Conservation (phyloP, 2,797 vertebrate genomes). For the Sparus aurata region DNA sequence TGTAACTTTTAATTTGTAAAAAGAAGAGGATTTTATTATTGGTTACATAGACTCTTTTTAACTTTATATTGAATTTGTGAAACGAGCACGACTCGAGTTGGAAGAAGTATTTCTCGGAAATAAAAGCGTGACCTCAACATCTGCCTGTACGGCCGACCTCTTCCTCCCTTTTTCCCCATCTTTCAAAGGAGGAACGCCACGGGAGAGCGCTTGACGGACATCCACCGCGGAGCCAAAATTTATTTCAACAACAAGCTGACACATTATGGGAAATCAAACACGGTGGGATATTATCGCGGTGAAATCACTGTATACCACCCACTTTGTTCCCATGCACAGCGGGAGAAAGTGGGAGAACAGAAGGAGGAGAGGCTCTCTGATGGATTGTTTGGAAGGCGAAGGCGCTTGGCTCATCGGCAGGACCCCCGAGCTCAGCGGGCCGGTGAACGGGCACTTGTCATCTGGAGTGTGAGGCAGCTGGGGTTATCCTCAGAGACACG, state of each 20-base stretch:
- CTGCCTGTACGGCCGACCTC: slow-evolving; percentile 29
- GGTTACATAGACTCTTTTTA: not conserved
- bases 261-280: slow-evolving; percentile 82
- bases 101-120: slow-evolving; percentile 39
- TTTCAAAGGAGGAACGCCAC: slow-evolving; percentile 49
- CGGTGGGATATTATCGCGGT: slow-evolving; percentile 71
- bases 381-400: slow-evolving; percentile 55
- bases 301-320: slow-evolving; percentile 80
- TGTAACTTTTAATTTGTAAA: not conserved
- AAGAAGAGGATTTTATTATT: not conserved
- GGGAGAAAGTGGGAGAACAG: slow-evolving; percentile 46
- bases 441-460: slow-evolving; percentile 81
- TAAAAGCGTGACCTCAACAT: slow-evolving; percentile 51
- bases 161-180: slow-evolving; percentile 19
- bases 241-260: slow-evolving; percentile 81
- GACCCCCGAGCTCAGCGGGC: slow-evolving; percentile 62
- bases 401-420: slow-evolving; percentile 53
- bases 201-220: slow-evolving; percentile 71
- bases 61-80: slow-evolving; percentile 17
- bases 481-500: slow-evolving; percentile 83
- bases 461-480: slow-evolving; percentile 80
- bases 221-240: slow-evolving; percentile 68
- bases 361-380: slow-evolving; percentile 50
- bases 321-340: slow-evolving; percentile 80
- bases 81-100: slow-evolving; percentile 15